phyloP scores from a whole-genome alignment of 2,113 vertebrate genomes.

The Lophochroa leadbeateri region DNA sequence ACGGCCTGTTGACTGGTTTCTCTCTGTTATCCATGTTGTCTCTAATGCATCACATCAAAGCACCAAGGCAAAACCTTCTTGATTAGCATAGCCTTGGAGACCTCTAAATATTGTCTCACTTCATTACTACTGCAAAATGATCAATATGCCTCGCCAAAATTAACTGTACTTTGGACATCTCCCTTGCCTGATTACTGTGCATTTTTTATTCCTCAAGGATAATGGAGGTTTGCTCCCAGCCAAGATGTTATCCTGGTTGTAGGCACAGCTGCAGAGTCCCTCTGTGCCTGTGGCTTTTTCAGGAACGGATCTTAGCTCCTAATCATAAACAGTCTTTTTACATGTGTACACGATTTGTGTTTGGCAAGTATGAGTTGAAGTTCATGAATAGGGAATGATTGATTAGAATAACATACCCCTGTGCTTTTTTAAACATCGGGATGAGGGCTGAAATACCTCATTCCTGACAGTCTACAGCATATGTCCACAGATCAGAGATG shows the following conservation, averaged over 20 bases:
- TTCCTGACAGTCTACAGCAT: neutral
- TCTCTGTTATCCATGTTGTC: neutral
- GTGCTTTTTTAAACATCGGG: neutral
- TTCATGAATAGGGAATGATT: neutral
- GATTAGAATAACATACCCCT: neutral
- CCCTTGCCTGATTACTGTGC: slow-evolving; percentile 54
- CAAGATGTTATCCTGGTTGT: neutral
- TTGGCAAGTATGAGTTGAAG: neutral
- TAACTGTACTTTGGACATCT: slow-evolving; percentile 51
- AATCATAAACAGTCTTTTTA: neutral
- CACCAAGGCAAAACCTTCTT: neutral
- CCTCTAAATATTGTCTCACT: slow-evolving; percentile 59
- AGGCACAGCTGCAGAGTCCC: neutral
- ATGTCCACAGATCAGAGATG: neutral
- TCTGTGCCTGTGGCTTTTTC: neutral
- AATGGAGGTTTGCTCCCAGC: neutral
- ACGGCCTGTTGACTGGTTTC: neutral
- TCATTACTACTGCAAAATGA: slow-evolving; percentile 60
- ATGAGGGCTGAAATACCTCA: neutral
- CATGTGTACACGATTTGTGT: neutral
- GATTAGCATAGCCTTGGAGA: slow-evolving; percentile 39
- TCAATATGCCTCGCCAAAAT: slow-evolving; percentile 59
- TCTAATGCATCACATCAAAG: neutral
- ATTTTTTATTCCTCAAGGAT: slow-evolving; percentile 39
- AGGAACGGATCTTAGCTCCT: neutral